Conservation (phyloP, 2,888 invertebrate species). For the Phragmatobia fuliginosa region DNA sequence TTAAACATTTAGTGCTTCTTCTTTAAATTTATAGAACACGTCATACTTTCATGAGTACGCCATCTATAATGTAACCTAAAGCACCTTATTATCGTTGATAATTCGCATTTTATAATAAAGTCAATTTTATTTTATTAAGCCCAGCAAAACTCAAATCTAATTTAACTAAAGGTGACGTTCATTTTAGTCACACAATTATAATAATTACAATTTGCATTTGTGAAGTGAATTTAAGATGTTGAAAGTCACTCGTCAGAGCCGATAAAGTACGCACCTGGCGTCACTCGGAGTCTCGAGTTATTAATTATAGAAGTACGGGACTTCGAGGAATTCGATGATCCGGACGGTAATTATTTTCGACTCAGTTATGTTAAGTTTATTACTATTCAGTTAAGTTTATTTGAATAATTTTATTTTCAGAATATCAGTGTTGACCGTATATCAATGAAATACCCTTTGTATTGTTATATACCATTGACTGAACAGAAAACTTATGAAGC, state of each 20-base stretch:
- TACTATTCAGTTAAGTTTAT: neutral
- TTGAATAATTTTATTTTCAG: neutral
- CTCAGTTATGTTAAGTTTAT: neutral
- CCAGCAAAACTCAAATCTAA: too few relatives aligned
- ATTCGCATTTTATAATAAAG: too few relatives aligned
- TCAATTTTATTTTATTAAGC: neutral
- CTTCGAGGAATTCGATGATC: conserved; percentile 8
- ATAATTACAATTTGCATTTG: neutral
- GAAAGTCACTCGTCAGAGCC: neutral
- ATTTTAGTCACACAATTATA: neutral
- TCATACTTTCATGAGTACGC: neutral
- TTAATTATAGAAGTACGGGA: conserved; percentile 4
- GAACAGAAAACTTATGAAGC: neutral
- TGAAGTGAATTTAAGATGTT: neutral
- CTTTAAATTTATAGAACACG: neutral
- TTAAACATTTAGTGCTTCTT: neutral
- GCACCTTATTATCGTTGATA: too few relatives aligned
- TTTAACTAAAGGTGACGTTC: neutral
- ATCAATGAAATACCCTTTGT: neutral
- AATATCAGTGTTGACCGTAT: neutral
- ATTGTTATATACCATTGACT: neutral
- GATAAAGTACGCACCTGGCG: neutral
- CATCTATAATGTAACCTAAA: neutral
- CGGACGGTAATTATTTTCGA: conserved; percentile 13
- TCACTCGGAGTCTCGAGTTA: neutral